Percentiles rank a stretch among this genome's conserved stretches.
These are phyloP conservation scores for Castor canadensis DNA, from an alignment of 2,113 vertebrate genomes.

Conservation along the genomic window DNA sequence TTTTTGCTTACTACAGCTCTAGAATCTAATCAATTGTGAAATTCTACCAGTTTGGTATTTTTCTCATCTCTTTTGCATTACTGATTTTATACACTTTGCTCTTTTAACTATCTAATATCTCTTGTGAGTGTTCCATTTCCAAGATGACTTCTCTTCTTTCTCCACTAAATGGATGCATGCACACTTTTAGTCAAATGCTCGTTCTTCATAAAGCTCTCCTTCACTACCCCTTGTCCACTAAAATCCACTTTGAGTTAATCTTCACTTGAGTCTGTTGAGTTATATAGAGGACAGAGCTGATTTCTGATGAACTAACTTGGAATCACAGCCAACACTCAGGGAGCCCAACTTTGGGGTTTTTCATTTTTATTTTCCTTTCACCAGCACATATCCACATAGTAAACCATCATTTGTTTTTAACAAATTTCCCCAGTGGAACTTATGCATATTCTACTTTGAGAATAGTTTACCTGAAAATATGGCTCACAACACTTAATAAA, in stretches of 20 bases:
- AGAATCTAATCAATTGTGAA: background rate
- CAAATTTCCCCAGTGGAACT: background rate
- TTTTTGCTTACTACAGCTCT: background rate
- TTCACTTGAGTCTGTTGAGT: background rate
- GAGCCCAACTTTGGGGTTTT: background rate
- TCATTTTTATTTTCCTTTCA: background rate
- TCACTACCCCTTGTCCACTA: too few relatives aligned
- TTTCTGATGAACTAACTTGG: background rate
- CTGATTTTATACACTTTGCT: background rate
- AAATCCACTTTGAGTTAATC: background rate
- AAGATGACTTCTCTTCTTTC: background rate
- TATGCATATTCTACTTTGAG: background rate
- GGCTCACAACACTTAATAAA: background rate
- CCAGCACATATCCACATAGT: background rate
- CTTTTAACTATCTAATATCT: background rate
- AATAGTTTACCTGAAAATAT: background rate
- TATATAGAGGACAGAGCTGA: background rate
- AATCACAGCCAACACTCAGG: background rate
- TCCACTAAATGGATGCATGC: background rate
- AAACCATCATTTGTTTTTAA: background rate
- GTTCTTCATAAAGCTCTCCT: background rate
- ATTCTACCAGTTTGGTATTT: background rate
- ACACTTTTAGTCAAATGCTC: background rate
- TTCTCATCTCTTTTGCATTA: background rate
- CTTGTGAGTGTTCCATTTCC: background rate